Conservation (phyloP, 2,888 invertebrate genomes). For the Chesias legatella region DNA sequence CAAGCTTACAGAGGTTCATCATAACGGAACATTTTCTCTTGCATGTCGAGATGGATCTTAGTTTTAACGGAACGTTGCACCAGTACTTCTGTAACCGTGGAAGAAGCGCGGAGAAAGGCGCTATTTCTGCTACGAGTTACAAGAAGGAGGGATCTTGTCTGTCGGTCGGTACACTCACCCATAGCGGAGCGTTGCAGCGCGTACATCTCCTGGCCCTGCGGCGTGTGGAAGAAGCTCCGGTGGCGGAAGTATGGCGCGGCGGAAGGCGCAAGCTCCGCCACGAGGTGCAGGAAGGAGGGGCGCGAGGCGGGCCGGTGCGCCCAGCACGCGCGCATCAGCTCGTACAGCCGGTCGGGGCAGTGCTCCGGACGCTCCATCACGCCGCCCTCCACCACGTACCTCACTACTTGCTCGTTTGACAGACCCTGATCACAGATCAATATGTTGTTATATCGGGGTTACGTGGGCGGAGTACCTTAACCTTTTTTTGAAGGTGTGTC, state of each 20-base stretch:
- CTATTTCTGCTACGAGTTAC: too few relatives aligned
- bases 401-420: conserved; percentile 95
- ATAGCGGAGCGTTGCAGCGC: conserved; percentile 54
- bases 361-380: conserved; percentile 97
- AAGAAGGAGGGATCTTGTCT: too few relatives aligned
- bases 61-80: too few relatives aligned
- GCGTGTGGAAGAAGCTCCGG: conserved; percentile 83
- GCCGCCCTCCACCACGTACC: conserved; percentile 93
- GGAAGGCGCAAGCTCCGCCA: conserved; percentile 85
- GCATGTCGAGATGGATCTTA: too few relatives aligned
- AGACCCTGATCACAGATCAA: conserved; percentile 80
- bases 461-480: too few relatives aligned
- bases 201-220: conserved; percentile 80
- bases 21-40: too few relatives aligned
- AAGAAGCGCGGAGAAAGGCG: too few relatives aligned
- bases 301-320: conserved; percentile 88
- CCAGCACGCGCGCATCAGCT: conserved; percentile 97
- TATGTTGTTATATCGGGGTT: too few relatives aligned
- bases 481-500: too few relatives aligned
- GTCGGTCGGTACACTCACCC: too few relatives aligned
- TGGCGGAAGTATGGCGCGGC: conserved; percentile 82
- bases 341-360: conserved; percentile 95
- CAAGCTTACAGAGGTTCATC: too few relatives aligned
- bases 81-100: too few relatives aligned
- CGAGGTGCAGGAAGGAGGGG: conserved; percentile 92